Percentiles rank a stretch among this genome's conserved stretches.
Evolutionary conservation across 2,113 vertebrate genomes (phyloP).

Genomic region (Chloebia gouldiae): DNA sequence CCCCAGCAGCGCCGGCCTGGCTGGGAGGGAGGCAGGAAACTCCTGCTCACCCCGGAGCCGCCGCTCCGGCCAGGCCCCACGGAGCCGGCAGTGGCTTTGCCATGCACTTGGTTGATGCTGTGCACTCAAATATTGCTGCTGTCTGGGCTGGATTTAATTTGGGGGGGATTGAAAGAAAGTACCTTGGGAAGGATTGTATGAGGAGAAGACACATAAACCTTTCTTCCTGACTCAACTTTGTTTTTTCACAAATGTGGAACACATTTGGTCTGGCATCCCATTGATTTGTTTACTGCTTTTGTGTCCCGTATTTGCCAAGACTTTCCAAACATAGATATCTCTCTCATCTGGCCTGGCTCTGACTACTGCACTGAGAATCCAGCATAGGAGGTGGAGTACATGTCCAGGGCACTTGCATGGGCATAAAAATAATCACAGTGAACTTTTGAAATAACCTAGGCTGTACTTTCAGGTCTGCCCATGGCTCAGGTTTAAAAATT

Average conservation of each 20-base stretch:
- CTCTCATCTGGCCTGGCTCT: slow-evolving; percentile 44
- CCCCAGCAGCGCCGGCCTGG: fast-evolving
- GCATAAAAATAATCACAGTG: background rate
- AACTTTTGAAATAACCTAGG: background rate
- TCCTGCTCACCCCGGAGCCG: background rate
- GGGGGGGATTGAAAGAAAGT: background rate
- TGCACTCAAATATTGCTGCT: background rate
- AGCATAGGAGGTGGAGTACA: background rate
- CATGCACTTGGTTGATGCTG: background rate
- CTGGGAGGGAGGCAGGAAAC: fast-evolving
- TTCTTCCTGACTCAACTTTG: slow-evolving; percentile 29
- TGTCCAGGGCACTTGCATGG: background rate
- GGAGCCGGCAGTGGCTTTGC: background rate
- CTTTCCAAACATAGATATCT: slow-evolving; percentile 27
- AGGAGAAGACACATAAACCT: slow-evolving; percentile 50
- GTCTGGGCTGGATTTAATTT: slow-evolving; percentile 25
- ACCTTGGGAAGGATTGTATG: slow-evolving; percentile 20
- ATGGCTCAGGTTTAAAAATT: background rate
- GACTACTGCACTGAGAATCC: background rate
- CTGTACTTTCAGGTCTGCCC: background rate
- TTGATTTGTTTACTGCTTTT: slow-evolving; percentile 60
- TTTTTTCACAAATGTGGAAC: slow-evolving; percentile 52
- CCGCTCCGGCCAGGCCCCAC: background rate
- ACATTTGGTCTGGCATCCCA: slow-evolving; percentile 44
- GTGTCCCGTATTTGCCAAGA: slow-evolving; percentile 11